Base-by-base conservation (phyloP, 2,113 vertebrate genomes). In the Anhinga rufa region DNA sequence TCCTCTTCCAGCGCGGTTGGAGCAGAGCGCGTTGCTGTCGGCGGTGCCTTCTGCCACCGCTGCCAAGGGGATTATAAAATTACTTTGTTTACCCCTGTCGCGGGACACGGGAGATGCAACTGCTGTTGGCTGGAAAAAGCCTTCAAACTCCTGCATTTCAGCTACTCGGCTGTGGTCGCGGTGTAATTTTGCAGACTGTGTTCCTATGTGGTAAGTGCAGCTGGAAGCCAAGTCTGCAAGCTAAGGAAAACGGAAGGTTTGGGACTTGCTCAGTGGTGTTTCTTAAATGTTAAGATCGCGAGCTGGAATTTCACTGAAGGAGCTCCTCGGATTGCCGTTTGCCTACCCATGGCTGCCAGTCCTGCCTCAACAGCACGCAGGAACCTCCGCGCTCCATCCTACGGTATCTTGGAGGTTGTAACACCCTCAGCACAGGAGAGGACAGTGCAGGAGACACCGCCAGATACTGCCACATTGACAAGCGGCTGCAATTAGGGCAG, bases 1-100 rank as follows among this genome's bases (percentile, higher is more conserved):
- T 79, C 48, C 82, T 61, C 80, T 84, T 77, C 81, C 81, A 42
- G 88, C 29, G 48, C 2, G 77, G 42, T 36, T 83, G 81, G 72
- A 87, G 70, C n/a, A 9, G 85, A 74, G 82, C 46, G 2, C 19
- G 36, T 62, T 95, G 55, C 70, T 74, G 32, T 70, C 26, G 54
- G 70, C 40, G 5, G 85, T 48, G 75, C 78, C 49, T 93, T 51
- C 78, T 95, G 82, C 82, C 6, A 21, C 95, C 2, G 14, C 81
- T 77, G 65, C 93, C 83, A 71, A 79, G 76, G 86, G 61, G 93
- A 72, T 93, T 82, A 86, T 32, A 4, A 12, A 51, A 52, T 96
- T 78, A 25, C 69, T 94, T 42, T 69, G 51, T 90, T 97, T 94
- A 55, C 44, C 92, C 86, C 75, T 36, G 78, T 24, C 2, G 9